A percentile compares a stretch with the other conserved stretches of the same genome.
Conservation (phyloP, 1,140 invertebrate species). For the Cotesia vestalis region DNA sequence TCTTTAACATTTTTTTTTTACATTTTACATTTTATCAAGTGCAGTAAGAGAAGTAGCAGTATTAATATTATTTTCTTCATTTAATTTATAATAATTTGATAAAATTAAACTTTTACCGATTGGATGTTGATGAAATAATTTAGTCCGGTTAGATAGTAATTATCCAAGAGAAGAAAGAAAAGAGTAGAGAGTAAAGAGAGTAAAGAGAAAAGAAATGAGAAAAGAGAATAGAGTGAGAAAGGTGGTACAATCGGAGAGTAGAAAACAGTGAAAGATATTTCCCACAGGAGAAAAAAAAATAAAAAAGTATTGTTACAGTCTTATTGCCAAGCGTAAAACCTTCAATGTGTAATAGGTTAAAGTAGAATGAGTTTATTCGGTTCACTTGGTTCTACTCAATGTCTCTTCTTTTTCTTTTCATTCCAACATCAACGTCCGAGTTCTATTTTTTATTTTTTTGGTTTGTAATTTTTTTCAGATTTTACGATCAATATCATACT, state of each 20-base stretch:
- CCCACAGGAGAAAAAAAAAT: conserved; percentile 32
- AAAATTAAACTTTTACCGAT: no score
- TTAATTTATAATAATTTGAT: no score
- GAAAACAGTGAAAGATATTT: conserved; percentile 33
- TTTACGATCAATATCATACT: conserved; percentile 10
- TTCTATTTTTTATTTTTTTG: no score
- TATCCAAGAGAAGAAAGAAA: neutral
- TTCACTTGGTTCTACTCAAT: conserved; percentile 2
- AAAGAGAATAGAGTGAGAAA: no score
- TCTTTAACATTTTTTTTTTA: no score
- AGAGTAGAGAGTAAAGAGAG: neutral
- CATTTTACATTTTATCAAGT: no score
- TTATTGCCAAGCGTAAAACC: conserved; percentile 28
- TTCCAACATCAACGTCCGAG: conserved; percentile 18
- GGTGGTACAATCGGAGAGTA: neutral
- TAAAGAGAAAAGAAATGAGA: neutral
- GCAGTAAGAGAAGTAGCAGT: no score
- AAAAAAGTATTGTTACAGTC: conserved; percentile 2
- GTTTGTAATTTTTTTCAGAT: no score
- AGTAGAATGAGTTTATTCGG: conserved; percentile 19
- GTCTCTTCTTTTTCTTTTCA: neutral
- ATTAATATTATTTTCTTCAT: no score
- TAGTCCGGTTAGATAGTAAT: no score
- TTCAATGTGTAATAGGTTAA: conserved; percentile 30
- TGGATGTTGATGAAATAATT: no score